These are phyloP conservation scores for Lordiphosa andalusiaca DNA, from an alignment of 2,888 invertebrate species.

Conservation along the genomic window DNA sequence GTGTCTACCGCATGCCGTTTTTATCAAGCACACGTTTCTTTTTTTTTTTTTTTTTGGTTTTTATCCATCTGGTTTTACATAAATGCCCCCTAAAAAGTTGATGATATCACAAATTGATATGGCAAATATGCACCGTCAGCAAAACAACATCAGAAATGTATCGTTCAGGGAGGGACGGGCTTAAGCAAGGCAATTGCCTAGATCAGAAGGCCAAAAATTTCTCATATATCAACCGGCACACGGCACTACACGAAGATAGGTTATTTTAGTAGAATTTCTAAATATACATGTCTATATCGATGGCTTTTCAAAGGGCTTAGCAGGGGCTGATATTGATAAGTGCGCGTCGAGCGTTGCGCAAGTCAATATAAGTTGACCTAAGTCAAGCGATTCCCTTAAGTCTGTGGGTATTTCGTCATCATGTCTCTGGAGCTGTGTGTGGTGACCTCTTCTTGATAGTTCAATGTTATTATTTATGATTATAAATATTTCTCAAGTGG, in stretches of 20 bases:
- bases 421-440: conserved; percentile 5
- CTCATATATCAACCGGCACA: conserved; percentile 47
- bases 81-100: conserved; percentile 10
- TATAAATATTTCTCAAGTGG: conserved; percentile 63
- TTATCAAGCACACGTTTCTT: conserved; percentile 49
- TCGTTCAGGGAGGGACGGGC: conserved; percentile 5
- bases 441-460: too few relatives aligned
- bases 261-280: conserved; percentile 20
- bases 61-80: conserved; percentile 17
- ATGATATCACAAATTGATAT: conserved; percentile 40
- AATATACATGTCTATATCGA: conserved; percentile 20
- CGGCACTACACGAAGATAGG: conserved; percentile 39
- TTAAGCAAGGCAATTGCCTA: conserved; percentile 17
- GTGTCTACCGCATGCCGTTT: conserved; percentile 45
- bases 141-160: conserved; percentile 19
- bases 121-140: conserved; percentile 47
- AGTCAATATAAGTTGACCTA: too few relatives aligned
- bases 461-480: conserved; percentile 52
- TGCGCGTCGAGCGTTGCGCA: conserved; percentile 6
- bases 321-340: conserved; percentile 10
- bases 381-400: too few relatives aligned
- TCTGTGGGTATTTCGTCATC: conserved; percentile 43
- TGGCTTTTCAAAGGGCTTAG: conserved; percentile 11
- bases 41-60: conserved; percentile 13
- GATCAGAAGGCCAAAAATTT: not conserved